Base-by-base conservation (phyloP, 1,140 invertebrate species). In the Eupristina koningsbergeri region DNA sequence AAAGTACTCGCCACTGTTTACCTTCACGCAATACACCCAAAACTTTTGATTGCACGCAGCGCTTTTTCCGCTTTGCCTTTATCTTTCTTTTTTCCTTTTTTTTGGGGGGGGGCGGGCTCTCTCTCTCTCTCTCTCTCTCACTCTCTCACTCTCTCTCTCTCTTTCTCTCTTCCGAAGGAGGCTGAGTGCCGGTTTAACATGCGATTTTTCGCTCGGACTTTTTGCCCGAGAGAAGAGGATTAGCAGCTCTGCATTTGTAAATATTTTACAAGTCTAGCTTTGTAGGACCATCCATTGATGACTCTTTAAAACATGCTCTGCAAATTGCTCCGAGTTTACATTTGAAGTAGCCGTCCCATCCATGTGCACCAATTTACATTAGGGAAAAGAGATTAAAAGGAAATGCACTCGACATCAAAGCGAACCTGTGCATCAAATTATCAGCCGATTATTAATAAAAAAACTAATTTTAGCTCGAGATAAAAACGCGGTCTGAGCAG, bases 31-130 rank as follows among this genome's bases (percentile, higher is more conserved):
- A 76, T 76, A 67, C 41, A 15, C 0, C 19, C 45, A 53, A 15
- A 41, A 58, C 74, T 67, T 78, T 83, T 74, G 75, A 83, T 83
- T 83, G 81, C 50, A n/a, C 81, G 63, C 26, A 15, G 61, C 47
- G 71, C 61, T 78, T 76, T 50, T 47, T 31, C 63, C 58, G 36
- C 67, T 67, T 50, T 39, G 39, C 5, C 8, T 58, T 58, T 76
- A 3, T 5, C 3, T 47, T 36, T 47, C 8, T 19, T n/a, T 0
- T 9, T 17, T 26, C 15, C 67, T n/a, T n/a, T n/a, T n/a, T n/a
- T n/a, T n/a, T n/a, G n/a, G n/a, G n/a, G n/a, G n/a, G n/a, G n/a
- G n/a, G n/a, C n/a, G n/a, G n/a, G 34, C 31, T 6, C 6, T 6
- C 39, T 39, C 45, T 17, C 36, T 34, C 3, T 6, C 31, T 29